Conservation (phyloP, 2,797 vertebrate species). For the Mallotus villosus region DNA sequence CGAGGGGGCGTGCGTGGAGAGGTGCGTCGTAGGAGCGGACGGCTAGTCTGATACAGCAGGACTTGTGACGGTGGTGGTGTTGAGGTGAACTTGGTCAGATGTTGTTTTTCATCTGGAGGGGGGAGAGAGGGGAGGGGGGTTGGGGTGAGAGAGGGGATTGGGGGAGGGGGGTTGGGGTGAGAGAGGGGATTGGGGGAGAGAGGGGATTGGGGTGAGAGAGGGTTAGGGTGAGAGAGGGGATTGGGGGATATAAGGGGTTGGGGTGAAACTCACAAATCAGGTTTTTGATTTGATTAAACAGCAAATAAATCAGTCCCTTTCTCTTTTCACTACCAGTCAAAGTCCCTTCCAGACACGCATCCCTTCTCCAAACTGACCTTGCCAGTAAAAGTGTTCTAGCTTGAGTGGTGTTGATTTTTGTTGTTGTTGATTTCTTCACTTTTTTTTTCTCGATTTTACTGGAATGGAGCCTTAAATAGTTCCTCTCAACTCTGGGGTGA, state of each 20-base stretch:
- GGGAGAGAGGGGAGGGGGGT: too few species aligned
- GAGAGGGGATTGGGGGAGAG: too few species aligned
- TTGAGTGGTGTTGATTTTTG: neutral
- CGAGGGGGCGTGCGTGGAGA: neutral
- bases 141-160: too few species aligned
- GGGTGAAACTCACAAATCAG: neutral
- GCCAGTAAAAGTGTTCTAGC: neutral
- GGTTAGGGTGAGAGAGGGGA: too few species aligned
- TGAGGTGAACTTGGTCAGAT: neutral
- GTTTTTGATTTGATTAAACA: constrained; percentile 4
- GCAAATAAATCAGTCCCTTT: neutral
- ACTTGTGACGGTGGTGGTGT: neutral
- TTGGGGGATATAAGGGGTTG: too few species aligned
- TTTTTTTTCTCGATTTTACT: neutral
- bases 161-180: too few species aligned
- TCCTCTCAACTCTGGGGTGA: too few species aligned
- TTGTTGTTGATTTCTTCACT: neutral
- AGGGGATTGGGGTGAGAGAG: too few species aligned
- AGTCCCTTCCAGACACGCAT: constrained; percentile 1
- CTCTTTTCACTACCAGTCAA: neutral
- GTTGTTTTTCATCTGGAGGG: too few species aligned
- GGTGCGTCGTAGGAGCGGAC: too few species aligned
- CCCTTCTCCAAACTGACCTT: neutral
- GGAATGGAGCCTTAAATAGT: neutral
- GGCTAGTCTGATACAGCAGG: neutral